Conservation (phyloP, 2,113 vertebrate genomes). For the Muntiacus muntjak region DNA sequence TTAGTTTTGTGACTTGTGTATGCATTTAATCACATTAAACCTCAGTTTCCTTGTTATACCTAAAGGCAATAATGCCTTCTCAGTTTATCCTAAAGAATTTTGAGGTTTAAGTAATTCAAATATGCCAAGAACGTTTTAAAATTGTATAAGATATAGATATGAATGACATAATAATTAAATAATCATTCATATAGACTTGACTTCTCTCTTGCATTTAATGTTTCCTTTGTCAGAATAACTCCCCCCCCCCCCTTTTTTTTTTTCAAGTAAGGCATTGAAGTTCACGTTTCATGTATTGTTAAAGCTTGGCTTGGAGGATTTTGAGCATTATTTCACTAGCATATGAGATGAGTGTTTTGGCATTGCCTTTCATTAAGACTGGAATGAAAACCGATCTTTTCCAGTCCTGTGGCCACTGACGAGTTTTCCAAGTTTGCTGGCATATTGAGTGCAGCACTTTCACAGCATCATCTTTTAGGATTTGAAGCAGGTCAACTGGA, state of each 20-base stretch:
- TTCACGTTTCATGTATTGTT: background rate
- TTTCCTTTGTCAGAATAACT: background rate
- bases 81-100: background rate
- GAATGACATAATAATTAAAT: background rate
- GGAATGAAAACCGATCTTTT: background rate
- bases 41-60: background rate
- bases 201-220: background rate
- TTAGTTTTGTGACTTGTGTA: background rate
- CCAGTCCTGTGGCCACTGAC: background rate
- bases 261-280: background rate
- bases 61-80: background rate
- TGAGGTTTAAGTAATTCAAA: background rate
- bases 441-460: background rate
- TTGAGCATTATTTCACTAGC: background rate
- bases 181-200: background rate
- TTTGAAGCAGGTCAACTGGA: background rate
- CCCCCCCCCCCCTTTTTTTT: background rate
- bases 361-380: background rate
- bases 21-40: background rate
- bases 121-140: background rate
- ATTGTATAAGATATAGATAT: background rate
- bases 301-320: background rate
- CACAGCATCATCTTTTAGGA: background rate
- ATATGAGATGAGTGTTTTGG: background rate
- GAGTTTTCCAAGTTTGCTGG: background rate